These are phyloP conservation scores for Conomelus anceps DNA, from an alignment of 2,888 invertebrate species.

Conservation along the genomic window DNA sequence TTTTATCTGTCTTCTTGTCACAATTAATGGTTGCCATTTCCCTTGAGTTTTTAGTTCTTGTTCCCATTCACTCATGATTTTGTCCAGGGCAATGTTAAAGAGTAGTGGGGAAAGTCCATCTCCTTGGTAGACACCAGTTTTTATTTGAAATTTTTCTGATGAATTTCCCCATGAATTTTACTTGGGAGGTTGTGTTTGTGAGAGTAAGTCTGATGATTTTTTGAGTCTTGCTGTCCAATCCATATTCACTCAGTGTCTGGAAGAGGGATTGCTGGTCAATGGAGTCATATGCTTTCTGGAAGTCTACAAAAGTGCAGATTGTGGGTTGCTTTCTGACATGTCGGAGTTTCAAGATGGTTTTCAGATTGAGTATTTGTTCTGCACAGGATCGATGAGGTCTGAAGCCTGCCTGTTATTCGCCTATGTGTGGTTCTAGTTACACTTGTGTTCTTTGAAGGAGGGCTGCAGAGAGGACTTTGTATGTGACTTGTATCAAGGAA, in stretches of 20 bases:
- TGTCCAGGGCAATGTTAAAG: too few species aligned
- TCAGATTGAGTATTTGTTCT: constrained; percentile 23
- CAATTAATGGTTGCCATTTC: too few species aligned
- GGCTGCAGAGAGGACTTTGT: constrained; percentile 7
- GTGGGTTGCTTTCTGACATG: constrained; percentile 8
- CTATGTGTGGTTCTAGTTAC: constrained; percentile 22
- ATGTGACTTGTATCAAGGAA: constrained; percentile 8
- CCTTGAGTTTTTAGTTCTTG: too few species aligned
- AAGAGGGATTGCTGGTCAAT: too few species aligned
- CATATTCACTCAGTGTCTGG: too few species aligned
- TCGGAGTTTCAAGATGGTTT: constrained; percentile 13
- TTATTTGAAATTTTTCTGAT: too few species aligned
- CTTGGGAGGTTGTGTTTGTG: constrained; percentile 14
- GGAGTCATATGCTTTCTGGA: too few species aligned
- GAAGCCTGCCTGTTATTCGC: constrained; percentile 19
- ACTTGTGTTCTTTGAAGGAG: too few species aligned
- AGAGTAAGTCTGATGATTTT: constrained; percentile 11
- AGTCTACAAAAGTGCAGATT: constrained; percentile 5
- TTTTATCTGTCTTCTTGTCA: too few species aligned
- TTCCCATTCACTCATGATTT: too few species aligned
- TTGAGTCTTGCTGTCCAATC: constrained; percentile 6
- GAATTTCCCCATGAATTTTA: constrained; percentile 18
- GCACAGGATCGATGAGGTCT: constrained; percentile 22
- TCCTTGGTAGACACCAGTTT: too few species aligned
- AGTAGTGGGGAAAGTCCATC: background rate